phyloP scores from a whole-genome alignment of 2,888 invertebrate species.

The Ectemnius cavifrons region DNA sequence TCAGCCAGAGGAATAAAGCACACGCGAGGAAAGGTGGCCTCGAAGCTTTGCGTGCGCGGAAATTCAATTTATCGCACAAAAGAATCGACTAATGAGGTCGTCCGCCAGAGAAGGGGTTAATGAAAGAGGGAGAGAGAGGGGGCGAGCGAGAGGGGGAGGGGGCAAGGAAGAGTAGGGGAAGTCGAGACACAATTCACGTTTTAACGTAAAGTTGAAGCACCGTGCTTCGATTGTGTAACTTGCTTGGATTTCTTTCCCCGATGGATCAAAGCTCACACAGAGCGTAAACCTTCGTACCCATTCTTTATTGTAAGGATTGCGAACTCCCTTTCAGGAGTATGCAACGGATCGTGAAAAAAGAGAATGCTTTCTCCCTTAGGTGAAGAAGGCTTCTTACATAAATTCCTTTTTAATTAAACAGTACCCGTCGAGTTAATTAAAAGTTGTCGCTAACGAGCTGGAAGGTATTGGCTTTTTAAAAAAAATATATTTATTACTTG shows the following conservation, averaged over 20 bases:
- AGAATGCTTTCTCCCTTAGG: conserved; percentile 5
- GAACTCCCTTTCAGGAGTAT: conserved; percentile 24
- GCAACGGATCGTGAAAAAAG: too few relatives aligned
- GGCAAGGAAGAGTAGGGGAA: background rate
- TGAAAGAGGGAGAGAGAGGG: conserved; percentile 7
- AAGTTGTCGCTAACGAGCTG: background rate
- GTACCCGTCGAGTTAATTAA: background rate
- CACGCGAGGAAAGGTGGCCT: conserved; percentile 1
- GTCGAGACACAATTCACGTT: too few relatives aligned
- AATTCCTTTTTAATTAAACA: too few relatives aligned
- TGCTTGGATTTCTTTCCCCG: conserved; percentile 50
- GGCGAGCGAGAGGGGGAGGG: conserved; percentile 9
- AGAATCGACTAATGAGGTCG: conserved; percentile 47
- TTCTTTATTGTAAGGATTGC: conserved; percentile 25
- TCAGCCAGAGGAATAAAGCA: too few relatives aligned
- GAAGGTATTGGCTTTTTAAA: too few relatives aligned
- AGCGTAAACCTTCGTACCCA: too few relatives aligned
- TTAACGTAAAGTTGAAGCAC: background rate
- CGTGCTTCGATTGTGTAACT: conserved; percentile 28
- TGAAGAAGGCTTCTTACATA: background rate
- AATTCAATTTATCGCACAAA: conserved; percentile 59
- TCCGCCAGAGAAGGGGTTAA: conserved; percentile 3
- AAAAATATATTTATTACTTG: too few relatives aligned
- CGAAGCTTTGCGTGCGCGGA: conserved; percentile 15
- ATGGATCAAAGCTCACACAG: conserved; percentile 48